Conservation (phyloP, 1,140 invertebrate genomes). For the Dendrolimus kikuchii region DNA sequence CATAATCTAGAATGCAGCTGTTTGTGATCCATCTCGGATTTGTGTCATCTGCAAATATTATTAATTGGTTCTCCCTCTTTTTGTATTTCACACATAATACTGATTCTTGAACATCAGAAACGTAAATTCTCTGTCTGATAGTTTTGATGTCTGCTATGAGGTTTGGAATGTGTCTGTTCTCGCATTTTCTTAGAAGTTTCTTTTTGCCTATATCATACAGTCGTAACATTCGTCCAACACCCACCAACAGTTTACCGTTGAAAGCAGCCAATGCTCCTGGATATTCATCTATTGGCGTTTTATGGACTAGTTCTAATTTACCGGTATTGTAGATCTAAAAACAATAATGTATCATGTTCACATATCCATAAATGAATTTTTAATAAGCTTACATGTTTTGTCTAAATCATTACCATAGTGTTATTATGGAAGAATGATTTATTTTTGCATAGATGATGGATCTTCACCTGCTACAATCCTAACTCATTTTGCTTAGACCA, state of each 20-base stretch:
- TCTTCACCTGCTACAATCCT: too few species aligned
- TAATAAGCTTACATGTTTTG: too few species aligned
- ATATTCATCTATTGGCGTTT: constrained; percentile 95
- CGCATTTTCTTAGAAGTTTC: constrained; percentile 97
- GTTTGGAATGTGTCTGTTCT: constrained; percentile 99
- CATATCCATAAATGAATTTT: background rate
- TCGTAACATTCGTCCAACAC: constrained; percentile 92
- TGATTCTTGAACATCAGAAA: constrained; percentile 97
- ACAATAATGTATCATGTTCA: background rate
- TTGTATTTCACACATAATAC: constrained; percentile 98
- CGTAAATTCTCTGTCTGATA: constrained; percentile 94
- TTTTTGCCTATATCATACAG: constrained; percentile 96
- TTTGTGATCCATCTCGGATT: constrained; percentile 96
- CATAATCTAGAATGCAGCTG: constrained; percentile 95
- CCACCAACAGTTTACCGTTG: constrained; percentile 93
- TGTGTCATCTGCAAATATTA: constrained; percentile 98
- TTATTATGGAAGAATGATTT: too few species aligned
- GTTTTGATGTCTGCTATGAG: constrained; percentile 94
- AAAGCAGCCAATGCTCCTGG: constrained; percentile 92
- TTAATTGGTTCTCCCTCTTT: constrained; percentile 95
- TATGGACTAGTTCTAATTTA: constrained; percentile 92
- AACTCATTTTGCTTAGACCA: too few species aligned
- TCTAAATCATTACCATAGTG: too few species aligned
- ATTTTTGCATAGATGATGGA: too few species aligned
- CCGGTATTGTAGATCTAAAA: constrained; percentile 50